These are phyloP conservation scores for Drosophila fulvimacula DNA, from an alignment of 2,888 invertebrate species.

Conservation along the genomic window DNA sequence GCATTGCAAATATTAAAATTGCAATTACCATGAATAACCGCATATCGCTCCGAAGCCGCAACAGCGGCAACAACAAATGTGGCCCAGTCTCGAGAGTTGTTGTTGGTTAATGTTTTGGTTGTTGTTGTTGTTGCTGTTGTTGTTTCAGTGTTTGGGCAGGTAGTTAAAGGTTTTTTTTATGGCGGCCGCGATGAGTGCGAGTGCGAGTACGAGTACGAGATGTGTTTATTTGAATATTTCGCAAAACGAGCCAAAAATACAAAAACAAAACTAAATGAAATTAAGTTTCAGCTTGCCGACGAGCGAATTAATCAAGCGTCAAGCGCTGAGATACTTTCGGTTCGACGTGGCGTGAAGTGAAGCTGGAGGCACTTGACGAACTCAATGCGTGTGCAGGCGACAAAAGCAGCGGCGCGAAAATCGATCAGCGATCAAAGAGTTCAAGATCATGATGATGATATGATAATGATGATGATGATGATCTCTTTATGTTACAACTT, in stretches of 20 bases:
- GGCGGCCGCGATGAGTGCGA: conserved; percentile 46
- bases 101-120: conserved; percentile 40
- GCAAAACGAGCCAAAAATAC: conserved; percentile 13
- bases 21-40: conserved; percentile 92
- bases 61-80: conserved; percentile 72
- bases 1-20: conserved; percentile 94
- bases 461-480: conserved; percentile 5
- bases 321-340: conserved; percentile 48
- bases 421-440: conserved; percentile 23
- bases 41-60: conserved; percentile 85
- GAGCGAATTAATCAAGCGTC: conserved; percentile 71
- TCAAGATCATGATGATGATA: conserved; percentile 22
- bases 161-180: conserved; percentile 70
- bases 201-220: conserved; percentile 39
- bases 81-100: conserved; percentile 64
- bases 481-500: conserved; percentile 33
- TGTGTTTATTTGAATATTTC: conserved; percentile 62
- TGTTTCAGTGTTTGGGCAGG: conserved; percentile 58
- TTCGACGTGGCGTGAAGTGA: conserved; percentile 32
- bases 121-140: conserved; percentile 15
- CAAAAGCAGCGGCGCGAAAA: conserved; percentile 36
- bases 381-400: conserved; percentile 28
- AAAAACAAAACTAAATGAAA: conserved; percentile 21
- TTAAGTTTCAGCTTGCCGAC: conserved; percentile 47
- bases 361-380: conserved; percentile 44